phyloP scores from a whole-genome alignment of 2,888 invertebrate species.

The Synergus gifuensis region DNA sequence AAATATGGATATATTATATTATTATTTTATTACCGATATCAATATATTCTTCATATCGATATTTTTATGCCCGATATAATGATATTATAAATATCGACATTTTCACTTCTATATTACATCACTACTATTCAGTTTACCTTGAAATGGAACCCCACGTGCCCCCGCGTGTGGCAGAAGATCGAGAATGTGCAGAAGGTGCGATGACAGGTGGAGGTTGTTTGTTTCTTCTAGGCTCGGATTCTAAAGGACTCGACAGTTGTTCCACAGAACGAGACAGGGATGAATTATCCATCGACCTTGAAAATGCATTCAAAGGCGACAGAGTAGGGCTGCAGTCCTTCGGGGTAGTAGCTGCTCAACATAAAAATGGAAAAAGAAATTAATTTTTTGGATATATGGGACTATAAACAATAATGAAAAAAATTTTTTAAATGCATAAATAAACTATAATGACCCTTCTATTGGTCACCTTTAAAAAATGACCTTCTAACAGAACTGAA shows the following conservation, averaged over 20 bases:
- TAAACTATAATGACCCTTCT: not conserved
- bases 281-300: conserved; percentile 85
- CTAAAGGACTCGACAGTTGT: conserved; percentile 89
- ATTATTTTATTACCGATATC: too few species aligned
- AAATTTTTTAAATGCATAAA: too few species aligned
- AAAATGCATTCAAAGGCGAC: conserved; percentile 90
- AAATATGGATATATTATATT: too few species aligned
- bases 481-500: not conserved
- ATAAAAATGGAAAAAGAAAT: conserved; percentile 43
- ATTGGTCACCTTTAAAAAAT: not conserved
- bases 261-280: conserved; percentile 83
- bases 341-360: conserved; percentile 85
- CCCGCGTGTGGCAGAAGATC: conserved; percentile 81
- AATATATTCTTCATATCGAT: too few species aligned
- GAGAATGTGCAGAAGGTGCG: conserved; percentile 72
- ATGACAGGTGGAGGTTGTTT: conserved; percentile 72
- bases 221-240: conserved; percentile 81
- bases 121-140: conserved; percentile 65
- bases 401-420: too few species aligned
- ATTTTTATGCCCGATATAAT: too few species aligned
- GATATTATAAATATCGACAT: too few species aligned
- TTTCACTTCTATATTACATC: too few species aligned
- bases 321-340: conserved; percentile 91
- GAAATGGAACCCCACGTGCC: conserved; percentile 95
- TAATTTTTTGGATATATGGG: too few species aligned